A percentile compares a stretch with the other conserved stretches of the same genome.
Conservation (phyloP, 2,113 vertebrate genomes). For the Mormoops blainvillei region DNA sequence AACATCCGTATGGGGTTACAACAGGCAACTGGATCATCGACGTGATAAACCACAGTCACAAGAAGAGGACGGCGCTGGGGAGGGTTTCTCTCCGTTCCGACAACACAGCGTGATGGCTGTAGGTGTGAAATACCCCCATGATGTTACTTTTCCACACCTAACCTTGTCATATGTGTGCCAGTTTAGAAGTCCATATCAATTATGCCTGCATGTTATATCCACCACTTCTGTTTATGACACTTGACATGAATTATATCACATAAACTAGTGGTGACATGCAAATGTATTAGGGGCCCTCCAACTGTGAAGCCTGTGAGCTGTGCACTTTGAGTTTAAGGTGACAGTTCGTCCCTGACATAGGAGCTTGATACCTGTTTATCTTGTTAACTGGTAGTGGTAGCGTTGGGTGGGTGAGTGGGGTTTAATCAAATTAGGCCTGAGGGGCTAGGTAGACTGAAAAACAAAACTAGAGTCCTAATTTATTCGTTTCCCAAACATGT, state of each 20-base stretch:
- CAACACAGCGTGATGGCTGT: constrained; percentile 13
- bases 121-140: neutral
- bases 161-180: neutral
- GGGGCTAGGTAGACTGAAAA: neutral
- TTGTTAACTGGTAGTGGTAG: neutral
- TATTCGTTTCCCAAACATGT: neutral
- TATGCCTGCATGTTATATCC: neutral
- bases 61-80: constrained; percentile 35
- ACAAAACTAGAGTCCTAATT: neutral
- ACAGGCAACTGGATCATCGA: constrained; percentile 75
- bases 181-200: neutral
- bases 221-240: neutral
- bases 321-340: neutral
- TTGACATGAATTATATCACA: neutral
- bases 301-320: neutral
- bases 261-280: neutral
- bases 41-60: constrained; percentile 69
- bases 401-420: accelerated
- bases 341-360: neutral
- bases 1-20: constrained; percentile 81
- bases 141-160: constrained; percentile 44
- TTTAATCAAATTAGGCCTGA: neutral
- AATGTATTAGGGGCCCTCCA: neutral
- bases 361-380: neutral
- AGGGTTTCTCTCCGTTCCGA: constrained; percentile 50